phyloP scores from a whole-genome alignment of 2,113 vertebrate species.

The Myxocyprinus asiaticus region DNA sequence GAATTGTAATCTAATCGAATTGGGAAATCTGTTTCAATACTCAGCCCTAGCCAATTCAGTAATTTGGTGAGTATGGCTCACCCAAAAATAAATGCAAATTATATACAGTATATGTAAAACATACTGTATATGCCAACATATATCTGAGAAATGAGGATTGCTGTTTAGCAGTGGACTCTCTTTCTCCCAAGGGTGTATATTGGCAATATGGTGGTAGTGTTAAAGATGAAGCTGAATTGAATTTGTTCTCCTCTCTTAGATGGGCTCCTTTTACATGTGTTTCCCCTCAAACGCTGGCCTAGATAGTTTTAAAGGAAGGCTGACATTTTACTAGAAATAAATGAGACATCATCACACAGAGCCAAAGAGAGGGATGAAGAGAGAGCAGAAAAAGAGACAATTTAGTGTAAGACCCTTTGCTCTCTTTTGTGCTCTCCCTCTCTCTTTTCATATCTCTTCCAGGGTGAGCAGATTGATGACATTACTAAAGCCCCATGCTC shows the following conservation, averaged over 20 bases:
- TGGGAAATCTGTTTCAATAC: no score
- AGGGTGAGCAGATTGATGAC: slow-evolving; percentile 55
- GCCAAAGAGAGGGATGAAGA: neutral
- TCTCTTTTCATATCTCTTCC: neutral
- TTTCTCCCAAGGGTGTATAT: no score
- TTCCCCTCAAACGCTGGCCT: neutral
- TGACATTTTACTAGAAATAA: slow-evolving; percentile 24
- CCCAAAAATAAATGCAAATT: no score
- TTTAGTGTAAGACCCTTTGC: slow-evolving; percentile 20
- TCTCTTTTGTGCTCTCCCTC: neutral
- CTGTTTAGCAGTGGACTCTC: no score
- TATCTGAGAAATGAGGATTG: no score
- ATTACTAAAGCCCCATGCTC: slow-evolving; percentile 45
- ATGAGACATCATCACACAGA: slow-evolving; percentile 30
- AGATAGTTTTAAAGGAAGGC: slow-evolving; percentile 12
- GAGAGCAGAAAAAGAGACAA: slow-evolving; percentile 24
- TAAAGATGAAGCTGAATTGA: slow-evolving; percentile 8
- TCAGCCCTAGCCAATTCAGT: no score
- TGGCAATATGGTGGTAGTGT: neutral
- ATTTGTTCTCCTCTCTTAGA: slow-evolving; percentile 16
- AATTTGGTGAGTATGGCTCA: no score
- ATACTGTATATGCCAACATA: no score
- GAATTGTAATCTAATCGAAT: no score
- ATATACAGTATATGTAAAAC: no score
- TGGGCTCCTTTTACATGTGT: neutral